Percentiles rank a stretch among this genome's conserved stretches.
Conservation (phyloP, 92 coral and sea anemone genomes). For the Parazoanthus darwini region DNA sequence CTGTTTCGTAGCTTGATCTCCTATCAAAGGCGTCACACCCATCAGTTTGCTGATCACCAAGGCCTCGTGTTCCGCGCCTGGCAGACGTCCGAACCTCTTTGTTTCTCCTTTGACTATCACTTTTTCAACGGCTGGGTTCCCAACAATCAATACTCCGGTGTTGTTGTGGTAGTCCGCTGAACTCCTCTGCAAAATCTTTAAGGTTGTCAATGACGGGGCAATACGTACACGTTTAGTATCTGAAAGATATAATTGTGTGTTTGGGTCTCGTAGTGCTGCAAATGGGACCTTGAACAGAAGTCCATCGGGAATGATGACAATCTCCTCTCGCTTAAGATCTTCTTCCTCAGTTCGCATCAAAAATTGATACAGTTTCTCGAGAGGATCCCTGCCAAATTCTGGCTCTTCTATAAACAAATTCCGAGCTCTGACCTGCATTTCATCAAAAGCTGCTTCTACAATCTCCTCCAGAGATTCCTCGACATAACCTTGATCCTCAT, state of each 20-base stretch:
- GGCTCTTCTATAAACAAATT: too few relatives aligned
- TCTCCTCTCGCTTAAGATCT: background rate
- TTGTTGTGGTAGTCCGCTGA: slow-evolving; percentile 39
- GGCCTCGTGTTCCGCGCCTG: slow-evolving; percentile 37
- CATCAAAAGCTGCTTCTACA: too few relatives aligned
- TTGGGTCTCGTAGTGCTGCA: too few relatives aligned
- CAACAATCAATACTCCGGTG: slow-evolving; percentile 54
- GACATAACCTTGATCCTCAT: too few relatives aligned
- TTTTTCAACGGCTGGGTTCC: slow-evolving; percentile 48
- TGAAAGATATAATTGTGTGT: too few relatives aligned
- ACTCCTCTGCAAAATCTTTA: slow-evolving; percentile 37
- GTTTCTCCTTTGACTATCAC: slow-evolving; percentile 20
- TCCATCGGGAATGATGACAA: too few relatives aligned
- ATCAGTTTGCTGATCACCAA: slow-evolving; percentile 11
- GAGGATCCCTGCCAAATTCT: too few relatives aligned
- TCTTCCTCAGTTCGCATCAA: too few relatives aligned
- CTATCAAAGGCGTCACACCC: slow-evolving; percentile 29
- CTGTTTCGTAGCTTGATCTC: slow-evolving; percentile 41
- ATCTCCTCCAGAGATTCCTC: too few relatives aligned
- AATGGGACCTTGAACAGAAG: too few relatives aligned
- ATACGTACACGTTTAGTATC: slow-evolving; percentile 27
- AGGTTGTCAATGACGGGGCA: slow-evolving; percentile 50
- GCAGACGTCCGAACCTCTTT: background rate
- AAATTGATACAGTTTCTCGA: too few relatives aligned
- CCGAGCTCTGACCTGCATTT: too few relatives aligned